Evolutionary conservation across 1,140 invertebrate species (phyloP).

Genomic region (Halotydeus destructor): DNA sequence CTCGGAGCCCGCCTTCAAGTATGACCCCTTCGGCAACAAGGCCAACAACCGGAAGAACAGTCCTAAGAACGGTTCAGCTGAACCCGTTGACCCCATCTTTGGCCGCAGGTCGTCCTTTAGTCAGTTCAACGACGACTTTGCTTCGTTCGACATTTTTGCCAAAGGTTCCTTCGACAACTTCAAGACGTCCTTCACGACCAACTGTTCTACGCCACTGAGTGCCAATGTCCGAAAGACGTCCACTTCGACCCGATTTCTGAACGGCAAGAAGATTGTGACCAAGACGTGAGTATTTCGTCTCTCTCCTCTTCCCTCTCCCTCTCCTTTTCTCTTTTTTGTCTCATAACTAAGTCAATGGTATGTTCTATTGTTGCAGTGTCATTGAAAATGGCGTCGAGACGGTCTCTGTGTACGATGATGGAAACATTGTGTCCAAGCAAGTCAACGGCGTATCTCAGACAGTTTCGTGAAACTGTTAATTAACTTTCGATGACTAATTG

Average conservation of each 20-base stretch:
- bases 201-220: neutral
- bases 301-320: no score
- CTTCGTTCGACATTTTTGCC: constrained; percentile 30
- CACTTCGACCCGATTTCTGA: constrained; percentile 77
- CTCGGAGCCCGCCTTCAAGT: constrained; percentile 16
- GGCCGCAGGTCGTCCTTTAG: constrained; percentile 7
- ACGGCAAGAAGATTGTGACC: constrained; percentile 89
- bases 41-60: constrained; percentile 30
- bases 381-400: constrained; percentile 86
- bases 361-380: constrained; percentile 39
- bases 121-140: constrained; percentile 17
- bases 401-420: constrained; percentile 85
- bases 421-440: constrained; percentile 79
- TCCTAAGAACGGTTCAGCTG: neutral
- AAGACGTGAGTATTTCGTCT: constrained; percentile 53
- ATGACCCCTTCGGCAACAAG: constrained; percentile 43
- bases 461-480: neutral
- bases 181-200: constrained; percentile 24
- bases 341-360: neutral
- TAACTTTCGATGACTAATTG: no score
- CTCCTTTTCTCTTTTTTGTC: no score
- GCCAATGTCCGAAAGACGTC: constrained; percentile 51
- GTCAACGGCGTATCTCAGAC: constrained; percentile 44
- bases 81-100: neutral
- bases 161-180: constrained; percentile 32